phyloP scores from a whole-genome alignment of 2,797 vertebrate genomes.

The Lates japonicus region DNA sequence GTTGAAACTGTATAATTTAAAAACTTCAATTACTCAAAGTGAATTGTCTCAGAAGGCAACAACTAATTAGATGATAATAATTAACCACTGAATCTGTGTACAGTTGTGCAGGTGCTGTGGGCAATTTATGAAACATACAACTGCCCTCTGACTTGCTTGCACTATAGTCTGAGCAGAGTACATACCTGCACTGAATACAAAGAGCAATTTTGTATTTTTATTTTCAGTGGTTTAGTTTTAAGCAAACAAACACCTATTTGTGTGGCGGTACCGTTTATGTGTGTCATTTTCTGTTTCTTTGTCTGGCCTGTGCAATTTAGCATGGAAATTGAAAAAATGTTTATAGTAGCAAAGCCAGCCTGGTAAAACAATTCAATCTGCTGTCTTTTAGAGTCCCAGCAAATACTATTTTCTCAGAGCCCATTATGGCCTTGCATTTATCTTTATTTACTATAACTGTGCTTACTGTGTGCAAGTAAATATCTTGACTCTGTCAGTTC shows the following conservation, averaged over 20 bases:
- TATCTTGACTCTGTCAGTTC: conserved; percentile 37
- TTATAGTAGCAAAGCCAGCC: conserved; percentile 48
- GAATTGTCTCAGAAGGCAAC: neutral
- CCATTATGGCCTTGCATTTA: conserved; percentile 61
- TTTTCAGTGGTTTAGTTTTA: conserved; percentile 56
- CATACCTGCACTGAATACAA: conserved; percentile 19
- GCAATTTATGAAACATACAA: neutral
- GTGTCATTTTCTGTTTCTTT: conserved; percentile 49
- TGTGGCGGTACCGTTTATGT: conserved; percentile 46
- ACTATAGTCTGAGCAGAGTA: neutral
- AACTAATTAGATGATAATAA: neutral
- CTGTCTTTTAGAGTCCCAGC: conserved; percentile 56
- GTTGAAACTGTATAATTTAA: neutral
- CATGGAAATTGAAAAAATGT: conserved; percentile 71
- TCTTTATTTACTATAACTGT: conserved; percentile 57
- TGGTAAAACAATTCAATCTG: conserved; percentile 74
- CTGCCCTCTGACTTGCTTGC: conserved; percentile 5
- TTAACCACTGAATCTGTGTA: neutral
- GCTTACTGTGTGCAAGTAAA: conserved; percentile 46
- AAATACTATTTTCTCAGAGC: conserved; percentile 59
- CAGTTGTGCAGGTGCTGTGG: neutral
- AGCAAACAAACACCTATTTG: conserved; percentile 49
- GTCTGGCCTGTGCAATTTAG: conserved; percentile 59
- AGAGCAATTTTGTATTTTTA: conserved; percentile 63
- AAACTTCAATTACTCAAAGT: neutral